Evolutionary conservation across 2,113 vertebrate genomes (phyloP), one percentile per base, ranked within the genome.

Genomic region (Puntigrus tetrazona): DNA sequence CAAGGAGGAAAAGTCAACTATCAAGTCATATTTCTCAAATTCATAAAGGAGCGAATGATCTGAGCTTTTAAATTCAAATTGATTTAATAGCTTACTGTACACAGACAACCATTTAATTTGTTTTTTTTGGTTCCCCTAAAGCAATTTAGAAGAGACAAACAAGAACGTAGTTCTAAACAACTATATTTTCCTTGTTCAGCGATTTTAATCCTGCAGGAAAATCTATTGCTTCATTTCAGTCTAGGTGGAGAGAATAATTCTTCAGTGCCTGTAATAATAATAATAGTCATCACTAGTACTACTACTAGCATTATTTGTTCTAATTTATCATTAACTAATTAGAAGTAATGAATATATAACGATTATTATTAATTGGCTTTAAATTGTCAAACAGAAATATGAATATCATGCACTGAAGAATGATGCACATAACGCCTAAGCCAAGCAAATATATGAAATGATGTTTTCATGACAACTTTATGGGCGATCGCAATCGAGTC

Each of bases 101-200:
- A 34, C 47, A 8, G 7, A 57, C 29, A 77, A 57, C n/a, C 27
- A 11, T 13, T 36, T 7, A 59, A 61, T 43, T 59, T 61, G 55
- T 43, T 25, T 25, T 73, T 78, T 61, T 78, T 25, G 27, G 41
- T 27, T 61, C 36, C 34, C 75, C 50, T 59, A 22, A 78, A 78
- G 52, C 50, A 78, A 57, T 78, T 55, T 59, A 59, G 18, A 57
- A 57, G 50, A 41, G 14, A 79, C 34, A 78, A 27, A 57, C 13
- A 27, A 36, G 18, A 78, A 61, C n/a, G n/a, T n/a, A n/a, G 36
- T 36, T 78, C 11, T 3, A 6, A 78, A 4, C 77, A 61, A 59
- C 14, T 2, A 10, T 4, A 76, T n/a, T 55, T 34, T 5, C 52
- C 9, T 34, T 34, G 45, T 36, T 29, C 27, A 55, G 45, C 22